Evolutionary conservation across 2,113 vertebrate genomes (phyloP), one percentile per base, ranked within the genome.

Genomic region (Sakesphorus luctuosus): DNA sequence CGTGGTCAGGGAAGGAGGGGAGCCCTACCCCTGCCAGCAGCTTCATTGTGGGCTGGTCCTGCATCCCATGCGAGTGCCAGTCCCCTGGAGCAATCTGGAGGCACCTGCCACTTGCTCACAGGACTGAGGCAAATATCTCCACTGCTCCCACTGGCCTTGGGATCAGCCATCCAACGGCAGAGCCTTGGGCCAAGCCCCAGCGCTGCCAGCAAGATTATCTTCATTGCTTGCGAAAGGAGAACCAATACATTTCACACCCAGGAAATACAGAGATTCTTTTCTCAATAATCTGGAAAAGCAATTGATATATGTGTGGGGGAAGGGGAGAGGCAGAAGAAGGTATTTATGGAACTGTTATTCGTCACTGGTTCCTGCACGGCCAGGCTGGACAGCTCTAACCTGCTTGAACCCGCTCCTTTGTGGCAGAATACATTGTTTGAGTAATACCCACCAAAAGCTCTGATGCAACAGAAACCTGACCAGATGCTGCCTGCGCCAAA

Each of bases 281-380:
- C 71, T 68, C 56, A 56, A 49, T n/a, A 87, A 93, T 87, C 74
- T 68, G 62, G n/a, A 53, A 85, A 78, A 83, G 24, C 46, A 90
- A 77, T 38, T 21, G 78, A 79, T 74, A 44, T 2, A 53, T 2
- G 11, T 24, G 43, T 11, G 62, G 75, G 72, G 35, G 53, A 90
- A 87, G n/a, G 81, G 88, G 73, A 90, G 86, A 86, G 83, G 81
- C 85, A 93, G 72, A 86, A 86, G 55, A 77, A 80, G 20, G 55
- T 67, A 35, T 87, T 95, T 67, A 89, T 11, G n/a, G 76, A 84
- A 56, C n/a, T 73, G 61, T 69, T 65, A 49, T 62, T 69, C 53
- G 63, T 85, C 74, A 40, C 40, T 44, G 31, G 59, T 25, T 93
- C 66, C 62, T 21, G 31, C 35, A 31, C 0, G 0, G 56, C 76